A percentile compares a stretch with the other conserved stretches of the same genome.
These are phyloP conservation scores for Crocodylus rhombifer DNA, from an alignment of 2,797 vertebrate genomes.

Conservation along the genomic window DNA sequence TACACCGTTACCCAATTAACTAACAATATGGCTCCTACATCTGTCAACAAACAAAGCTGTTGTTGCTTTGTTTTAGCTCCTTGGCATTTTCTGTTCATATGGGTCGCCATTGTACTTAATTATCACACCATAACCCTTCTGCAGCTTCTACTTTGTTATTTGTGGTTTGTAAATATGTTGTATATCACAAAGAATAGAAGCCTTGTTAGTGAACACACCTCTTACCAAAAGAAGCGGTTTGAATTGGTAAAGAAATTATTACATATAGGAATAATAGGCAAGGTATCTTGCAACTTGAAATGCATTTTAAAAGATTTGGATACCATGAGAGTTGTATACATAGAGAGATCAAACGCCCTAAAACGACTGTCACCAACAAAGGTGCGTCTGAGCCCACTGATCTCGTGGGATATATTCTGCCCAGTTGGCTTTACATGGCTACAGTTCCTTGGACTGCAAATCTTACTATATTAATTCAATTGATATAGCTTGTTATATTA, in stretches of 20 bases:
- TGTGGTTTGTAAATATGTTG: slow-evolving; percentile 81
- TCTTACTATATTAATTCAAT: background rate
- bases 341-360: background rate
- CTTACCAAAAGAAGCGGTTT: slow-evolving; percentile 53
- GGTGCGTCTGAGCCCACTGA: background rate
- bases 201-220: slow-evolving; percentile 52
- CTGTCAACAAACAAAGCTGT: slow-evolving; percentile 99
- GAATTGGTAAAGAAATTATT: slow-evolving; percentile 41
- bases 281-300: background rate
- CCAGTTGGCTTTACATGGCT: background rate
- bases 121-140: slow-evolving; percentile 85
- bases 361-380: background rate
- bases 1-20: slow-evolving; percentile 99
- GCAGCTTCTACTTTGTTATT: slow-evolving; percentile 84
- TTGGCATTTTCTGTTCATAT: slow-evolving; percentile 85
- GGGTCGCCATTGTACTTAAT: slow-evolving; percentile 89
- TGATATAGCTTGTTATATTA: background rate
- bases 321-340: background rate
- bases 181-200: slow-evolving; percentile 71
- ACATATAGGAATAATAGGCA: slow-evolving; percentile 8
- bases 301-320: slow-evolving; percentile 35
- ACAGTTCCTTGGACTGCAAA: background rate
- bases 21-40: slow-evolving; percentile 96
- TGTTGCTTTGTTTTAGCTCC: slow-evolving; percentile 88
- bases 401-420: background rate